phyloP scores from a whole-genome alignment of 2,888 invertebrate species.

The Orchesella flavescens region DNA sequence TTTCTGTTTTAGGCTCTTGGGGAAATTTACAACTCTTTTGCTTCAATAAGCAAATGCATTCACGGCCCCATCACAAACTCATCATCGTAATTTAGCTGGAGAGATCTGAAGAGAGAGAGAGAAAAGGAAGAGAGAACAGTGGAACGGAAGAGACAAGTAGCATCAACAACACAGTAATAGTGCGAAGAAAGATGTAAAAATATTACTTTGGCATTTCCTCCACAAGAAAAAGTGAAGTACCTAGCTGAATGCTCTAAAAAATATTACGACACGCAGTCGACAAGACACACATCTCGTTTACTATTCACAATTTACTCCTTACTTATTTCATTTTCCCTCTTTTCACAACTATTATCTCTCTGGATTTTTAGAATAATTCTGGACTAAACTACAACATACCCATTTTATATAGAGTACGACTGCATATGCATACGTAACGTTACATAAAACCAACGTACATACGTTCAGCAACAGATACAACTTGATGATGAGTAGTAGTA shows the following conservation, averaged over 20 bases:
- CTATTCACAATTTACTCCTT: not conserved
- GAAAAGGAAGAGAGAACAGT: not conserved
- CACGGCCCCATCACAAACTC: conserved; percentile 45
- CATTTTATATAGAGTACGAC: not conserved
- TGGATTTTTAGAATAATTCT: conserved; percentile 31
- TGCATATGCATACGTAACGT: not conserved
- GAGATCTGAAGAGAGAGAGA: not conserved
- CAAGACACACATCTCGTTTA: conserved; percentile 47
- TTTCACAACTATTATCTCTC: conserved; percentile 33
- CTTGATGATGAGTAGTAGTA: conserved; percentile 36
- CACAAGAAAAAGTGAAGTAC: conserved; percentile 38
- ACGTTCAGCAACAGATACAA: conserved; percentile 50
- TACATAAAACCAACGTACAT: not conserved
- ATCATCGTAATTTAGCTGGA: conserved; percentile 56
- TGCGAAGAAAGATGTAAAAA: conserved; percentile 61
- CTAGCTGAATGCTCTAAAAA: conserved; percentile 48
- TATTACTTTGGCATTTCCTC: conserved; percentile 60
- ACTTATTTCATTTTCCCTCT: conserved; percentile 20
- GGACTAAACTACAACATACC: conserved; percentile 3
- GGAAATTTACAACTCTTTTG: conserved; percentile 43
- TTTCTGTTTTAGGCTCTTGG: conserved; percentile 26
- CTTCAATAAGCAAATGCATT: conserved; percentile 50
- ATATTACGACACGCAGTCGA: conserved; percentile 49
- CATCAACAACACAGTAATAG: not conserved
- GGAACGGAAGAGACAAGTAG: conserved; percentile 52